Evolutionary conservation across 2,113 vertebrate species (phyloP).

Genomic region (Mobula hypostoma): DNA sequence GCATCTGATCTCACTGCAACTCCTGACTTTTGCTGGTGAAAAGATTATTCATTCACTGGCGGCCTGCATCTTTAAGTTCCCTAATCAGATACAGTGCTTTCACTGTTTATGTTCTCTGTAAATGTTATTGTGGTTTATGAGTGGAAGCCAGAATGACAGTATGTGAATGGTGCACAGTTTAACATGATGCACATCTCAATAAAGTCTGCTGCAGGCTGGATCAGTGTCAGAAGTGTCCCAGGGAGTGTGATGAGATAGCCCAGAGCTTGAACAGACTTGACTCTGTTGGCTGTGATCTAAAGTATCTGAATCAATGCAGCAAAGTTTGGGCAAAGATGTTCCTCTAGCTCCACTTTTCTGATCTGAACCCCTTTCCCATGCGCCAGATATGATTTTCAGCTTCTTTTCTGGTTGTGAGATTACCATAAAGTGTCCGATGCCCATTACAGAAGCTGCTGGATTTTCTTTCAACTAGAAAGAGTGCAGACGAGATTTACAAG

Average conservation of each 20-base stretch:
- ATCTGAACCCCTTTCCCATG: background rate
- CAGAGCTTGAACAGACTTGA: background rate
- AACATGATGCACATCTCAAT: background rate
- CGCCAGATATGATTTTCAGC: background rate
- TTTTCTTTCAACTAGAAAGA: background rate
- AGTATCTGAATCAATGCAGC: background rate
- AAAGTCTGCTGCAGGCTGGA: background rate
- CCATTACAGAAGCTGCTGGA: background rate
- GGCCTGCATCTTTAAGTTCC: background rate
- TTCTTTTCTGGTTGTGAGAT: background rate
- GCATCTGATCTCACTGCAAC: background rate
- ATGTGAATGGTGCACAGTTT: background rate
- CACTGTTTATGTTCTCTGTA: background rate
- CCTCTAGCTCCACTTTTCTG: background rate
- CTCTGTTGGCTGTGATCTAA: background rate
- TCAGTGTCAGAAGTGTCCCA: background rate
- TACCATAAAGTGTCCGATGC: background rate
- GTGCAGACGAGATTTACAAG: too few relatives aligned
- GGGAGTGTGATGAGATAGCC: background rate
- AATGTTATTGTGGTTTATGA: conserved; percentile 32
- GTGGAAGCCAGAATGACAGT: background rate
- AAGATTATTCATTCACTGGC: background rate
- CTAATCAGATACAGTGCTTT: background rate
- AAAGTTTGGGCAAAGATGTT: background rate
- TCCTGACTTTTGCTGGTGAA: too few relatives aligned